Evolutionary conservation across 2,113 vertebrate genomes (phyloP), one percentile per base, ranked within the genome.

Genomic region (Salvelinus sp.): DNA sequence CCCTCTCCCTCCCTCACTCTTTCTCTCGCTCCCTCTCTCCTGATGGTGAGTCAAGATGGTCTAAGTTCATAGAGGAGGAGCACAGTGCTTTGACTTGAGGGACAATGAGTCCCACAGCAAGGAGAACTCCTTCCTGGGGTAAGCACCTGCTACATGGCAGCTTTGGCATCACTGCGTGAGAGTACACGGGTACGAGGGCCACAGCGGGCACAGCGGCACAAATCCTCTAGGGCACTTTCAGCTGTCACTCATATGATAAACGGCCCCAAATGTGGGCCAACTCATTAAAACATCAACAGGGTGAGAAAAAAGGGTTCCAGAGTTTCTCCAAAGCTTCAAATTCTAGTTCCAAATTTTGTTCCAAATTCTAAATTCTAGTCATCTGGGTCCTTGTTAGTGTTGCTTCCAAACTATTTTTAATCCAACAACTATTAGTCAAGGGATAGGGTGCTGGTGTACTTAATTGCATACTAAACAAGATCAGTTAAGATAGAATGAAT

Each of bases 41-140:
- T 82, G 84, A 88, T 76, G 78, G 79, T 82, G 82, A 25, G 74
- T 80, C 76, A 89, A 88, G 82, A n/a, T 78, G 82, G 83, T 86
- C 65, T 79, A 72, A 87, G 16, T 14, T 54, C 50, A 18, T 14
- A 54, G 50, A 54, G 16, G 50, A 18, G 72, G 47, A 89, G 86
- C n/a, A 69, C 72, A 83, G 73, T 76, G 82, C 78, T 84, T 88
- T 68, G 77, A 79, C 69, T 76, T 82, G 75, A 86, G 79, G 68
- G 80, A 86, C 77, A 73, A 18, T 1, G 50, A 54, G 50, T 18
- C 50, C n/a, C 50, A 54, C 13, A 16, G 16, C 13, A 54, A 6
- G 50, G 73, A 67, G 77, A n/a, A 57, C 83, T 84, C 74, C 82
- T 64, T 47, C 75, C 75, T 63, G 66, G 22, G 73, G 72, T 78